A percentile compares a stretch with the other conserved stretches of the same genome.
Evolutionary conservation across 2,797 vertebrate species (phyloP).

Genomic region (Macropodus opercularis): DNA sequence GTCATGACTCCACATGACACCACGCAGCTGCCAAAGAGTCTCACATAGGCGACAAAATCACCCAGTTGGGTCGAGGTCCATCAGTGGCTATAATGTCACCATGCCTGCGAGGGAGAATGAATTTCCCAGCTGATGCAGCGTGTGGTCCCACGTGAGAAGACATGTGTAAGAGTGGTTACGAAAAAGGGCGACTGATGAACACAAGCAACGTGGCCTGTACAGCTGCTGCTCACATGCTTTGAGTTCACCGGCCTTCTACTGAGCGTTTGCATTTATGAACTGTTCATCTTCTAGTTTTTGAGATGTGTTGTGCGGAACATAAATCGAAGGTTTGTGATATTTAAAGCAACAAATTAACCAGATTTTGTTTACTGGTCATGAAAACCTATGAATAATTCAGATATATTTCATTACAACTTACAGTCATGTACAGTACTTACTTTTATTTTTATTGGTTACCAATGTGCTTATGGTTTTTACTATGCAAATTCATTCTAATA

Average conservation of each 20-base stretch:
- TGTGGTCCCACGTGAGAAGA: not conserved
- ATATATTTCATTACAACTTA: not conserved
- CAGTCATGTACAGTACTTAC: not conserved
- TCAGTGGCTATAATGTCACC: slow-evolving; percentile 19
- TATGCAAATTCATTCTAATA: not conserved
- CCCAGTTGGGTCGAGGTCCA: slow-evolving; percentile 14
- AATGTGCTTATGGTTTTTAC: not conserved
- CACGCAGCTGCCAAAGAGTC: slow-evolving; percentile 45
- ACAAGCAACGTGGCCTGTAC: no score
- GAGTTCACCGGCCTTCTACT: no score
- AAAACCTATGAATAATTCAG: no score
- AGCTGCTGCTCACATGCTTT: no score
- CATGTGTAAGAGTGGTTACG: not conserved
- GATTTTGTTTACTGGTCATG: not conserved
- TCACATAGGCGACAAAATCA: slow-evolving; percentile 8
- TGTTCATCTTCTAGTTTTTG: not conserved
- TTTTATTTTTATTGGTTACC: not conserved
- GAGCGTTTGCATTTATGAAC: no score
- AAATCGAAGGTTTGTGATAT: not conserved
- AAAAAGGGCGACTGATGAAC: not conserved
- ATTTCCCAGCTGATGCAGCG: not conserved
- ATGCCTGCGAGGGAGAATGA: slow-evolving; percentile 26
- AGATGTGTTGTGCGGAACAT: no score
- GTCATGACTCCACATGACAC: slow-evolving; percentile 42
- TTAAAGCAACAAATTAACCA: not conserved